Percentiles rank a stretch among this genome's conserved stretches.
Conservation (phyloP, 2,888 invertebrate genomes). For the Drosophila vallismaia region DNA sequence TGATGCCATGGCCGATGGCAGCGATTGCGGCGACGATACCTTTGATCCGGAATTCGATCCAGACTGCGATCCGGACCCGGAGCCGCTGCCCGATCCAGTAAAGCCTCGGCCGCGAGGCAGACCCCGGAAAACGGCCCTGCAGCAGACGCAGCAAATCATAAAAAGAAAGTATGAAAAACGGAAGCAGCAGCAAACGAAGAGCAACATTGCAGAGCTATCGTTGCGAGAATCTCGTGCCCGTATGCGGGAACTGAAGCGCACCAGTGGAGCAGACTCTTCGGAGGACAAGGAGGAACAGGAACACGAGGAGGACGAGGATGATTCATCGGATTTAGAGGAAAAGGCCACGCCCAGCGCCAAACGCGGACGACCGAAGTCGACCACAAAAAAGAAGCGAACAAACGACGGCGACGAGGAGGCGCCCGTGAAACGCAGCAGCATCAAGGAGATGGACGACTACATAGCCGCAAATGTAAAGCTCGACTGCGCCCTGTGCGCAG, state of each 20-base stretch:
- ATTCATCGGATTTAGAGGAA: neutral
- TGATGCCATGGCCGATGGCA: conserved; percentile 46
- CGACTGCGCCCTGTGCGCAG: conserved; percentile 62
- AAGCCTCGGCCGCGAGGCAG: conserved; percentile 29
- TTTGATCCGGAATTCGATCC: conserved; percentile 32
- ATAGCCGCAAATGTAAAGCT: conserved; percentile 72
- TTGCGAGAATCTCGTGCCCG: conserved; percentile 59
- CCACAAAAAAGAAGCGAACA: conserved; percentile 16
- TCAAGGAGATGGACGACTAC: conserved; percentile 70
- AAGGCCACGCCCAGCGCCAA: conserved; percentile 30
- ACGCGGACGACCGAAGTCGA: conserved; percentile 64
- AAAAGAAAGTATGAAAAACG: conserved; percentile 27
- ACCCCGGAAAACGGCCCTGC: conserved; percentile 33
- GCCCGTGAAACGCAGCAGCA: conserved; percentile 64
- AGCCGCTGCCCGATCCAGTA: conserved; percentile 21
- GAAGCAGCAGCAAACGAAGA: conserved; percentile 15
- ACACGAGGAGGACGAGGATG: conserved; percentile 4
- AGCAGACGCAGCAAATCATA: conserved; percentile 38
- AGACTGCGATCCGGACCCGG: conserved; percentile 7
- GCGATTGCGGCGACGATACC: conserved; percentile 26
- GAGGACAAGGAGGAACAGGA: conserved; percentile 7
- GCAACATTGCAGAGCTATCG: conserved; percentile 3
- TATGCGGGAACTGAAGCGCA: conserved; percentile 56
- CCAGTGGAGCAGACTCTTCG: conserved; percentile 33
- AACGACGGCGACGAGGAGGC: conserved; percentile 28